Evolutionary conservation across 2,113 vertebrate genomes (phyloP), one percentile per base, ranked within the genome.

Genomic region (Progne subis): DNA sequence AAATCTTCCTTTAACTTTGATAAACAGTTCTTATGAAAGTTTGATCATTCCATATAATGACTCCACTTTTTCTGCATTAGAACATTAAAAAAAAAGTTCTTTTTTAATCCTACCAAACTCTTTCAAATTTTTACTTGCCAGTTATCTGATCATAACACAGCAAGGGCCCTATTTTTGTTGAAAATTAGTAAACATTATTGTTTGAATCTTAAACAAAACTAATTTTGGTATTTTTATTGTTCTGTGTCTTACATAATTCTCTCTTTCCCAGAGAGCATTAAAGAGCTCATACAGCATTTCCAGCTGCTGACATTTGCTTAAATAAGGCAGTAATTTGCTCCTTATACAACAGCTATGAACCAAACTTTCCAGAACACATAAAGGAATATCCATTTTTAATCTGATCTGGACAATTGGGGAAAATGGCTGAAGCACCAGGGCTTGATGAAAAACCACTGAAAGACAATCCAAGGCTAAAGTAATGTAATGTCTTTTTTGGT

Each of bases 311-410:
- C 76, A 79, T 94, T 89, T 95, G 79, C 80, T 97, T 97, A 95
- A 96, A 97, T 92, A 94, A 65, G 41, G 82, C 52, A 96, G 85
- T 94, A 93, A 97, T 95, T 96, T 95, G 26, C 64, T 96, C 32
- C 74, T 97, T 96, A 90, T 44, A 56, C 81, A 97, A 94, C 37
- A 92, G 63, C 43, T 90, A 67, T 60, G 57, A 81, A 50, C 41
- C 87, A 87, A 80, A 83, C 47, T 91, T 96, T 95, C 70, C 85
- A 95, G 71, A 46, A 21, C 65, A 65, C 50, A 34, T 77, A 94
- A 93, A 94, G 60, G 76, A 86, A 91, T 76, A 95, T 92, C 93
- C 24, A 79, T 88, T 94, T 92, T 71, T 78, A 44, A 60, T 76
- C 77, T 86, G 68, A 84, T 94, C 70, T 89, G 61, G 41, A 94